Conservation (phyloP, 2,888 invertebrate species). For the Hypercompe scribonia region DNA sequence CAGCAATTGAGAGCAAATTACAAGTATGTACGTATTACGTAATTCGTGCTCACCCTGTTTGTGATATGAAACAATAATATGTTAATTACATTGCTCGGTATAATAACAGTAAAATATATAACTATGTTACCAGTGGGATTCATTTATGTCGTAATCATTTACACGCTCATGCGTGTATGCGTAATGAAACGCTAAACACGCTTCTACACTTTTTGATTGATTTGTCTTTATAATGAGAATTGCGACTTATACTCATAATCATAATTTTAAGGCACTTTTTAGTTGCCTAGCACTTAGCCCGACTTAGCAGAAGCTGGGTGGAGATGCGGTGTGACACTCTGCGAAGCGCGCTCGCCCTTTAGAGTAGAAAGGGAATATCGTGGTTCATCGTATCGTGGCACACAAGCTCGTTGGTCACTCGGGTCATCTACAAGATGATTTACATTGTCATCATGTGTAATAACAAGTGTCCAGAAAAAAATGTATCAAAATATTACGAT, state of each 20-base stretch:
- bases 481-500: too few relatives aligned
- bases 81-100: slow-evolving; percentile 2
- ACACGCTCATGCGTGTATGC: background rate
- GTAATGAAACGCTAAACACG: slow-evolving; percentile 2
- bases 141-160: slow-evolving; percentile 4
- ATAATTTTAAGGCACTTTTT: background rate
- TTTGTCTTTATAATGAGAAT: background rate
- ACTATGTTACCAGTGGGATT: slow-evolving; percentile 7
- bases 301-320: too few relatives aligned
- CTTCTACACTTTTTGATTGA: slow-evolving; percentile 13
- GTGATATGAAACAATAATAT: slow-evolving; percentile 22
- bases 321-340: too few relatives aligned
- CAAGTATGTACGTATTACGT: background rate
- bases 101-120: slow-evolving; percentile 7
- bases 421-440: too few relatives aligned
- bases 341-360: too few relatives aligned
- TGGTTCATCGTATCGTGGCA: too few relatives aligned
- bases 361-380: too few relatives aligned
- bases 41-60: background rate
- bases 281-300: background rate
- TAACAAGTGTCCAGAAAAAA: too few relatives aligned
- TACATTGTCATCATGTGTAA: too few relatives aligned
- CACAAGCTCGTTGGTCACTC: too few relatives aligned
- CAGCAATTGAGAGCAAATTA: background rate
- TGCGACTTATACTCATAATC: background rate